Evolutionary conservation across 2,797 vertebrate species (phyloP), one percentile per base, ranked within the genome.

Genomic region (Sebastes diaconus): DNA sequence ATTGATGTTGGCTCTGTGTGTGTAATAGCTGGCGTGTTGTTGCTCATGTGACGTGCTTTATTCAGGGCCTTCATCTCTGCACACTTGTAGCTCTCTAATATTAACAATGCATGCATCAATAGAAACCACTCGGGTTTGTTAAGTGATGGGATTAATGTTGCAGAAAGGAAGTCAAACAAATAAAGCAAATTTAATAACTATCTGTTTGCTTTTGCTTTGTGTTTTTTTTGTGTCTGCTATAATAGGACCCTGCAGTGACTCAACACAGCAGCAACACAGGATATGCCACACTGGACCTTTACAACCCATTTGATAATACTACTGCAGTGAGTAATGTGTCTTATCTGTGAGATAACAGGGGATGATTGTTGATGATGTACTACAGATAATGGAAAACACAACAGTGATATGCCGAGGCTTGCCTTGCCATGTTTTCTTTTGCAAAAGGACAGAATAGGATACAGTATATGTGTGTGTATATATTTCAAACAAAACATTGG

Each of bases 281-380:
- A 57, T 97, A 96, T 67, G 96, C 97, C 80, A 97, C 97, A 1
- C 94, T 99, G 90, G 97, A 99, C 22, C 95, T 97, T 22, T 99
- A 99, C 95, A 99, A 98, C 88, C 98, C 98, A 0, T 99, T 99
- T 84, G 97, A 98, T 82, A 96, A 92, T 75, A 92, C 91, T 1
- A 85, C 90, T 2, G 95, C 87, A 95, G 97, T 97, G 86, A 95
- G 95, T 55, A 52, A 22, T 50, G 22, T 42, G 24, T 50, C 2
- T 52, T 14, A 32, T 72, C 7, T 36, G 7, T 66, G 24, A 14
- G 29, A 29, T 70, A 22, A 30, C 1, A 29, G 5, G 24, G 11
- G 4, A 16, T 34, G 0, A 52, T n/a, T n/a, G 20, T 5, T 52
- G 50, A 10, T 52, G 20, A 52, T 20, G 20, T n/a, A 52, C 50